A percentile compares a stretch with the other conserved stretches of the same genome.
Evolutionary conservation across 2,888 invertebrate genomes (phyloP).

Genomic region (Crossocerus cetratus): DNA sequence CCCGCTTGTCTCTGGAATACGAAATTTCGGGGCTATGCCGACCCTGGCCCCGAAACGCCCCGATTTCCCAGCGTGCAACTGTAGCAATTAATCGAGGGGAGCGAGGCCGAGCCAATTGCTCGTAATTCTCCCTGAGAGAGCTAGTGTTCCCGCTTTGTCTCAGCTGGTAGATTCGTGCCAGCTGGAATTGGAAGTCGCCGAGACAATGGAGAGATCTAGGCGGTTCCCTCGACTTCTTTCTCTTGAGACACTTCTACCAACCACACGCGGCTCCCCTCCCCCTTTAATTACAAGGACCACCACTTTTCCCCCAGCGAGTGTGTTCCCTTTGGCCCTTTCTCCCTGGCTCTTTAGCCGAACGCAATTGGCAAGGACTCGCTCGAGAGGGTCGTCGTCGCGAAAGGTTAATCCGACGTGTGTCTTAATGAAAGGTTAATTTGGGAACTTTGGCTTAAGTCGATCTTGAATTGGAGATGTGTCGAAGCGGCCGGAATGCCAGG

Average conservation of each 20-base stretch:
- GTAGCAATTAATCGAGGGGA: background rate
- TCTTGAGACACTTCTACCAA: background rate
- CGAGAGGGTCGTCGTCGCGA: no score
- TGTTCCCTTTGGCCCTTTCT: no score
- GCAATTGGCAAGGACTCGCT: no score
- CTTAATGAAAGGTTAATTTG: no score
- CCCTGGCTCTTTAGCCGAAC: no score
- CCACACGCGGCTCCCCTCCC: background rate
- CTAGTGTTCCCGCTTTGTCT: background rate
- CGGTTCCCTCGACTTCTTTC: background rate
- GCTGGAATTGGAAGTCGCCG: background rate
- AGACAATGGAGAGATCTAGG: constrained; percentile 3
- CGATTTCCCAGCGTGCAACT: background rate
- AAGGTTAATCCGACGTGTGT: no score
- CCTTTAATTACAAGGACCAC: no score
- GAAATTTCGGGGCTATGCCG: constrained; percentile 10
- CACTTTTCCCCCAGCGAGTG: no score
- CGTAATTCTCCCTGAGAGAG: background rate
- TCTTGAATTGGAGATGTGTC: no score
- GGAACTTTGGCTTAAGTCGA: no score
- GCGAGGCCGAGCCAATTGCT: no score
- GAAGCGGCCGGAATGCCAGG: background rate
- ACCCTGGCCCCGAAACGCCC: constrained; percentile 21
- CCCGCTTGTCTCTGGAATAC: constrained; percentile 26
- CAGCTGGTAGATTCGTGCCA: no score